A percentile compares a stretch with the other conserved stretches of the same genome.
These are phyloP conservation scores for Rutpela maculata DNA, from an alignment of 2,888 invertebrate species.

Conservation along the genomic window DNA sequence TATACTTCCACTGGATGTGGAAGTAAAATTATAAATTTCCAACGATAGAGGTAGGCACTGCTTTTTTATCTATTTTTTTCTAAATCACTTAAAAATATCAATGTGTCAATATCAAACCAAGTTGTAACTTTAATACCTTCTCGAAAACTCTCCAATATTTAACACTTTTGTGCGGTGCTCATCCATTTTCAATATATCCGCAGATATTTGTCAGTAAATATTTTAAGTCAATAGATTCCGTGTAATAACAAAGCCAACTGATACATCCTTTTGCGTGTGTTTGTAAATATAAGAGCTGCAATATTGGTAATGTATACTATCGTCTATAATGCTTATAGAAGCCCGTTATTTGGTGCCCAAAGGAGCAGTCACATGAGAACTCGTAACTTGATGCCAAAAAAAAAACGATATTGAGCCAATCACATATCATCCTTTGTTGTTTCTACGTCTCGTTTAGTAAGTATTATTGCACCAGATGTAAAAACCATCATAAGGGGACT, in stretches of 20 bases:
- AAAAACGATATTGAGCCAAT: not conserved
- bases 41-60: too few species aligned
- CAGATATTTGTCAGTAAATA: not conserved
- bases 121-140: too few species aligned
- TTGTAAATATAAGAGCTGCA: not conserved
- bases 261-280: not conserved
- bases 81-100: too few species aligned
- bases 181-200: not conserved
- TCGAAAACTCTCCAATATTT: too few species aligned
- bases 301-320: not conserved
- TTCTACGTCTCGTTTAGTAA: too few species aligned
- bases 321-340: not conserved
- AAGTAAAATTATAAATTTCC: too few species aligned
- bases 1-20: too few species aligned
- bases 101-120: too few species aligned
- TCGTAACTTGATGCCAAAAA: not conserved
- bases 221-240: not conserved
- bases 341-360: not conserved
- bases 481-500: too few species aligned
- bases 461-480: too few species aligned
- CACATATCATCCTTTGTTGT: not conserved
- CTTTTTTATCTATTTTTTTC: too few species aligned
- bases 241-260: not conserved
- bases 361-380: not conserved
- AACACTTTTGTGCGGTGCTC: not conserved